These are phyloP conservation scores for Clarias fuscus DNA, from an alignment of 2,797 vertebrate genomes.

Conservation along the genomic window DNA sequence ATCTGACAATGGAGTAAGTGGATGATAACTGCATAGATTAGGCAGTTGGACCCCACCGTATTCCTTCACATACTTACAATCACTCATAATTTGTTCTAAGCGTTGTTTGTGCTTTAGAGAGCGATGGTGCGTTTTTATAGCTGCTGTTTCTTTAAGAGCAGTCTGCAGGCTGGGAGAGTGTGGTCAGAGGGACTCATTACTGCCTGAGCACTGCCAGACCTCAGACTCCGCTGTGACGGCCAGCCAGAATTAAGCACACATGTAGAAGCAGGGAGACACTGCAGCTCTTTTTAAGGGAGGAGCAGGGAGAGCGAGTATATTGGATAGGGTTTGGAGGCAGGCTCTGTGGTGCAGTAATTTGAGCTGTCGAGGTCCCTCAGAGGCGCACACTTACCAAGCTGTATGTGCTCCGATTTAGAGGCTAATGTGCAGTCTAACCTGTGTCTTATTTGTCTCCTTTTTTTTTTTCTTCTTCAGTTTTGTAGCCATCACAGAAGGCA, in stretches of 20 bases:
- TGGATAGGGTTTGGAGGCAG: slow-evolving; percentile 35
- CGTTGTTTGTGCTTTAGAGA: neutral
- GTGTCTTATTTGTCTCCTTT: slow-evolving; percentile 27
- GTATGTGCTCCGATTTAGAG: slow-evolving; percentile 50
- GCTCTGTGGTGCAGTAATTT: slow-evolving; percentile 42
- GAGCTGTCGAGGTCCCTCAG: slow-evolving; percentile 40
- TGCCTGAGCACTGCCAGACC: slow-evolving; percentile 77
- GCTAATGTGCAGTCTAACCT: slow-evolving; percentile 26
- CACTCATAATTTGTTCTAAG: neutral
- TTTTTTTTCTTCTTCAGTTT: neutral
- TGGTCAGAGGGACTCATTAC: slow-evolving; percentile 66
- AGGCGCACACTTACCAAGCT: slow-evolving; percentile 23
- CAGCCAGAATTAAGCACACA: slow-evolving; percentile 73
- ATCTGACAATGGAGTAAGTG: neutral
- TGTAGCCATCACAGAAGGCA: slow-evolving; percentile 32
- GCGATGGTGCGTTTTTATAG: slow-evolving; percentile 6
- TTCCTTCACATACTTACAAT: neutral
- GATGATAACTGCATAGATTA: neutral
- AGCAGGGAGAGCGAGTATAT: slow-evolving; percentile 34
- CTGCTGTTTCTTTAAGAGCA: slow-evolving; percentile 54
- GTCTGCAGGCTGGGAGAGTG: slow-evolving; percentile 58
- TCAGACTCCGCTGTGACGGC: slow-evolving; percentile 78
- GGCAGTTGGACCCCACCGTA: neutral
- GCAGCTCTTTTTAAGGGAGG: slow-evolving; percentile 43
- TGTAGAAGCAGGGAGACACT: slow-evolving; percentile 62